Evolutionary conservation across 2,888 invertebrate genomes (phyloP), one percentile per base, ranked within the genome.

Genomic region (Acholoe squamosa): DNA sequence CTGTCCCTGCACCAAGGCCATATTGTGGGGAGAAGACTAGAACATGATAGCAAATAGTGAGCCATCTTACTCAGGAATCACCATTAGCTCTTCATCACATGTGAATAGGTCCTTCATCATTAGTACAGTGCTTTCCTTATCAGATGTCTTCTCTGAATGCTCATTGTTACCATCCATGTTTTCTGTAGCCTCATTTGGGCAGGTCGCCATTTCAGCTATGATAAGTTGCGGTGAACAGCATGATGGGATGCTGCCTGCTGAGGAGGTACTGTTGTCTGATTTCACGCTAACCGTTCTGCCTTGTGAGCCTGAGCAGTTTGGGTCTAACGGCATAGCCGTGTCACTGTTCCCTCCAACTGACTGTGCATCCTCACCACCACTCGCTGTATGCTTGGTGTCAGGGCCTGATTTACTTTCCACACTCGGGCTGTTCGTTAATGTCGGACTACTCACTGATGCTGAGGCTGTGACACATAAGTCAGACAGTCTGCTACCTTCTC

Each of bases 21-120:
- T 43, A 43, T 10, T 43, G 5, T 43, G 43, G 43, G 43, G 43
- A 43, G 43, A 43, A 7, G 43, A 43, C 43, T 43, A 43, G n/a
- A n/a, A 43, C 86, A 91, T 89, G 84, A 52, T 67, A 89, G 80
- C 86, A 91, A 7, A 61, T n/a, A 7, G 54, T 61, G 1, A 61
- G 43, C 5, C 5, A 7, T 61, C 19, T 61, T 19, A 61, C 14
- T 61, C 61, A n/a, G 61, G 61, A 61, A 61, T 61, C n/a, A n/a
- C 61, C n/a, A 61, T 19, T 14, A 61, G n/a, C 19, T 71, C 71
- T 28, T 71, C 71, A 28, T 71, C 71, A 28, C n/a, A 28, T 5
- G 71, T 71, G 71, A 71, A 71, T 28, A 71, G 71, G 19, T n/a
- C 25, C 71, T 71, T 71, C 25, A 71, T 71, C 28, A 71, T 71